Evolutionary conservation across 2,797 vertebrate species (phyloP).

Genomic region (Amphiprion clarkii): DNA sequence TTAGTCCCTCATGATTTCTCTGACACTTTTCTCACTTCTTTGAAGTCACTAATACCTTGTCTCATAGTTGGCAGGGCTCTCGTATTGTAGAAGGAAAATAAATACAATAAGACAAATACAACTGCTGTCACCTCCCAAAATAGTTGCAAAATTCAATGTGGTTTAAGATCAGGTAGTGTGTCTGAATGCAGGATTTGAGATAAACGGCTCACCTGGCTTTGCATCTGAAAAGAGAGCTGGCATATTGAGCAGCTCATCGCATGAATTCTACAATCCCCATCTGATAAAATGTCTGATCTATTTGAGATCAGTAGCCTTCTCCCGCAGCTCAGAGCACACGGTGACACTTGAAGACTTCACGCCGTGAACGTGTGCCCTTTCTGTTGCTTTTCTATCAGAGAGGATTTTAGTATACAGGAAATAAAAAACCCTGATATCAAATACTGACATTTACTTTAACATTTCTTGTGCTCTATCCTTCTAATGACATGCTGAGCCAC

Average conservation of each 20-base stretch:
- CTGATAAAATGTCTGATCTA: constrained; percentile 60
- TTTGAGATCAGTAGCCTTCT: constrained; percentile 52
- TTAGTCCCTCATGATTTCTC: constrained; percentile 71
- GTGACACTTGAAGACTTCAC: constrained; percentile 49
- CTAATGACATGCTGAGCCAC: constrained; percentile 30
- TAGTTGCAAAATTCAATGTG: constrained; percentile 18
- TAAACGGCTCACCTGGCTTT: constrained; percentile 13
- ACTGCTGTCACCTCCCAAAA: constrained; percentile 10
- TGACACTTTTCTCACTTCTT: constrained; percentile 61
- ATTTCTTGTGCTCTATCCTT: constrained; percentile 40
- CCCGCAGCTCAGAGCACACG: constrained; percentile 36
- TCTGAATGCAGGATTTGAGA: constrained; percentile 25
- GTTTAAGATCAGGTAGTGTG: constrained; percentile 8
- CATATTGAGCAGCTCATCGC: constrained; percentile 50
- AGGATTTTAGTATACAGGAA: constrained; percentile 41
- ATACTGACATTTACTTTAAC: constrained; percentile 62
- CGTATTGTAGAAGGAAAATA: constrained; percentile 33
- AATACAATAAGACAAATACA: constrained; percentile 33
- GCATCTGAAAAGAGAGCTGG: constrained; percentile 20
- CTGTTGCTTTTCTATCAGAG: constrained; percentile 52
- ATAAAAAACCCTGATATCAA: constrained; percentile 57
- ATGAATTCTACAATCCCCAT: constrained; percentile 48
- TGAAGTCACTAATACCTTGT: constrained; percentile 57
- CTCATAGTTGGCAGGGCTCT: constrained; percentile 37
- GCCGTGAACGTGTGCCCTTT: constrained; percentile 35